phyloP scores from a whole-genome alignment of 2,113 vertebrate species.

The Trochalopteron elliotii region DNA sequence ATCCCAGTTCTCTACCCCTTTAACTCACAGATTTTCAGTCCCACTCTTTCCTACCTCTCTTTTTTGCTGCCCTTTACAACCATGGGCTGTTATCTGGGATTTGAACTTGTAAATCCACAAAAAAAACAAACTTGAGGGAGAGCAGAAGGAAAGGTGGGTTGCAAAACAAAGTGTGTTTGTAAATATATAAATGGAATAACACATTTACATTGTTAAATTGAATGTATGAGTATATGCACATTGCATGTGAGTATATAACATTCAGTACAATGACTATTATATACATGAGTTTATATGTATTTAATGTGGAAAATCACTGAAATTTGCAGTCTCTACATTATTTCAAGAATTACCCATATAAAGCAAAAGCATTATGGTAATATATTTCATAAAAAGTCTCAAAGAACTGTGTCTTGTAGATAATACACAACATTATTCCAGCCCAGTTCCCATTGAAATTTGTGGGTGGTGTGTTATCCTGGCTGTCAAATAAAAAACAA shows the following conservation, averaged over 20 bases:
- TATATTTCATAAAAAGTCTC: neutral
- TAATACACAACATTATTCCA: neutral
- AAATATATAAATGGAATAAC: neutral
- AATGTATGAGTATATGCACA: neutral
- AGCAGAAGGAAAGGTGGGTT: neutral
- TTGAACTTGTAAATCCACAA: neutral
- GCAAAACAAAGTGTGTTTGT: neutral
- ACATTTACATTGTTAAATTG: neutral
- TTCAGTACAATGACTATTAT: neutral
- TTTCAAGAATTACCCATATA: neutral
- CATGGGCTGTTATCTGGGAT: neutral
- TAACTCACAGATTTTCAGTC: neutral
- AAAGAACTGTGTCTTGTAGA: neutral
- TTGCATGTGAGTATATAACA: neutral
- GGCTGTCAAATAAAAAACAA: neutral
- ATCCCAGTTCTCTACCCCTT: neutral
- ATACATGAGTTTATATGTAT: neutral
- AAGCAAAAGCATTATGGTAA: neutral
- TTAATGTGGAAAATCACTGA: neutral
- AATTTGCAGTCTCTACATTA: neutral
- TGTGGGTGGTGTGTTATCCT: neutral
- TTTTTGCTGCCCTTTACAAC: neutral
- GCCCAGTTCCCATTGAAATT: neutral
- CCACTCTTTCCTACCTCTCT: neutral
- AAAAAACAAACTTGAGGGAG: neutral